These are phyloP conservation scores for Trachelus stipa DNA, from an alignment of 2,888 invertebrate genomes.

Conservation along the genomic window DNA sequence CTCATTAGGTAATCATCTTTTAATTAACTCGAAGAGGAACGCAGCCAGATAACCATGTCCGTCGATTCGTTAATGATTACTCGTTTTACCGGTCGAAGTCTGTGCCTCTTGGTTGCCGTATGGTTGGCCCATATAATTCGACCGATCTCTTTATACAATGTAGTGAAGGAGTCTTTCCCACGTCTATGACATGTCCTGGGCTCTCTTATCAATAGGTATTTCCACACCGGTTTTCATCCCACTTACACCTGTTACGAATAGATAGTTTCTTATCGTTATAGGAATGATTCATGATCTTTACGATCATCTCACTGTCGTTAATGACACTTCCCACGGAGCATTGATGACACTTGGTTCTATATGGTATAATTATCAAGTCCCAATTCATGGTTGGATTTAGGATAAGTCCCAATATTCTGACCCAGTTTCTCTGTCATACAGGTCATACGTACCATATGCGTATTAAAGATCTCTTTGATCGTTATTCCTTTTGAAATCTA, in stretches of 20 bases:
- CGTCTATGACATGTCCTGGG: not conserved
- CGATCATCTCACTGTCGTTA: not conserved
- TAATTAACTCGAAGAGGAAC: slow-evolving; percentile 44
- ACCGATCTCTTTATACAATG: slow-evolving; percentile 1
- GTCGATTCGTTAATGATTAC: slow-evolving; percentile 33
- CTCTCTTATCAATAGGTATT: not conserved
- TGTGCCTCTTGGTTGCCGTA: not conserved
- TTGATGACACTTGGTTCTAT: not conserved
- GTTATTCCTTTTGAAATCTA: no score
- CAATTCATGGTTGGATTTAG: not conserved
- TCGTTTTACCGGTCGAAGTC: slow-evolving; percentile 38
- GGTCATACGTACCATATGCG: no score
- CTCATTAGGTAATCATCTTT: slow-evolving; percentile 55
- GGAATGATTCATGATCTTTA: not conserved
- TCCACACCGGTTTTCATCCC: not conserved
- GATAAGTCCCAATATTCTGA: not conserved
- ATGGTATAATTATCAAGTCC: not conserved
- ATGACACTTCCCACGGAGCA: not conserved
- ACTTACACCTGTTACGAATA: not conserved
- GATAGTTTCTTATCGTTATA: not conserved
- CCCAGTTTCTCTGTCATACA: not conserved
- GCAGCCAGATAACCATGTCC: slow-evolving; percentile 28
- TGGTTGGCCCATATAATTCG: not conserved
- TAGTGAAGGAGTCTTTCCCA: not conserved
- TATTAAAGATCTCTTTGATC: no score